These are phyloP conservation scores for Charadrius vociferus DNA, from an alignment of 2,113 vertebrate genomes.

Conservation along the genomic window DNA sequence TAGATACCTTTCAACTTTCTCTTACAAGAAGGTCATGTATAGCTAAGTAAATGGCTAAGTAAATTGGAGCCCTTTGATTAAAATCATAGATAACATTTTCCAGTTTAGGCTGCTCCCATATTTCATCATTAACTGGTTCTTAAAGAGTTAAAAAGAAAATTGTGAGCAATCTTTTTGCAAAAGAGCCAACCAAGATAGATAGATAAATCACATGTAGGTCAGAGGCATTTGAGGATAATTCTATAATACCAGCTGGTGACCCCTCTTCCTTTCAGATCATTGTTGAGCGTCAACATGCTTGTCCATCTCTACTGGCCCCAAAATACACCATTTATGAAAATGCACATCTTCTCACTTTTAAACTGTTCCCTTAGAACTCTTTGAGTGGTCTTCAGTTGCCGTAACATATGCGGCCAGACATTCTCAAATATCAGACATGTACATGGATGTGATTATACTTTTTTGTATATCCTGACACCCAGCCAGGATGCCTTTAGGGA, in stretches of 20 bases:
- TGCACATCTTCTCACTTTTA: not conserved
- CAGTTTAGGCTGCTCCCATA: not conserved
- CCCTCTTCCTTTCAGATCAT: not conserved
- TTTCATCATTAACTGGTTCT: not conserved
- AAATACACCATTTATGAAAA: not conserved
- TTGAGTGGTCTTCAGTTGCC: not conserved
- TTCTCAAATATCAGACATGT: not conserved
- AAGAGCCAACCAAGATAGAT: not conserved
- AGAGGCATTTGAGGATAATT: not conserved
- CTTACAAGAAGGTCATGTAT: fast-evolving
- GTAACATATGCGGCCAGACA: not conserved
- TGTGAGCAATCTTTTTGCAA: not conserved
- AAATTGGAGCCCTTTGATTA: not conserved
- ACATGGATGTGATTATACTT: not conserved
- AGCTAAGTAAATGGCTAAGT: not conserved
- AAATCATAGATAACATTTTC: not conserved
- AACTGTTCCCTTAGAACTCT: not conserved
- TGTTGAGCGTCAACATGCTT: not conserved
- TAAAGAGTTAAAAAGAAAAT: not conserved
- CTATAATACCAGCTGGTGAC: not conserved
- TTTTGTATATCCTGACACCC: not conserved
- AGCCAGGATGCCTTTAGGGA: not conserved
- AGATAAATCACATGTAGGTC: not conserved
- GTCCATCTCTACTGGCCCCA: not conserved
- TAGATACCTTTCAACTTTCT: not conserved